phyloP scores from a whole-genome alignment of 2,113 vertebrate species.

The Chionis minor region DNA sequence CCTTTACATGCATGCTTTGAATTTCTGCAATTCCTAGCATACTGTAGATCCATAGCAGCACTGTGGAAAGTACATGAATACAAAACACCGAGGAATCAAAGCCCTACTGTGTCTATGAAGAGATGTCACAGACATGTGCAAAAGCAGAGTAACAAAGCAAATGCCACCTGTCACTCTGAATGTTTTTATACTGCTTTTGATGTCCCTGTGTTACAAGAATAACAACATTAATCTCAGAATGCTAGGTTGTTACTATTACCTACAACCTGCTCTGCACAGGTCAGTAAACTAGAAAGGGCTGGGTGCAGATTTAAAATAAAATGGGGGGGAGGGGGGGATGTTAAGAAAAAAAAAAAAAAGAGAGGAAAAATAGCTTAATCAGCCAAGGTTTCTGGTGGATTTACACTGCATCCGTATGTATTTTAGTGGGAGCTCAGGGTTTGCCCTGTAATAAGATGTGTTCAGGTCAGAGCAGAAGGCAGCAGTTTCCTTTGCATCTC shows the following conservation, averaged over 20 bases:
- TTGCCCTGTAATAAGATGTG: neutral
- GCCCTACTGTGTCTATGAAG: slow-evolving; percentile 23
- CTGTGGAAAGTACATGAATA: slow-evolving; percentile 51
- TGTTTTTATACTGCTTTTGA: slow-evolving; percentile 32
- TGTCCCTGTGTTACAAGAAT: neutral
- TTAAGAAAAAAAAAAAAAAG: too few species aligned
- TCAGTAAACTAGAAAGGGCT: neutral
- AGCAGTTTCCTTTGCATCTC: neutral
- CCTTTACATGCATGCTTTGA: slow-evolving; percentile 38
- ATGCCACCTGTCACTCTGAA: slow-evolving; percentile 57
- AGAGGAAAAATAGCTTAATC: neutral
- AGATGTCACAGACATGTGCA: slow-evolving; percentile 20
- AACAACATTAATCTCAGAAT: slow-evolving; percentile 7
- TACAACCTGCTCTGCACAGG: neutral
- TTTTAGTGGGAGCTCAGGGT: neutral
- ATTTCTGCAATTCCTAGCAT: slow-evolving; percentile 65
- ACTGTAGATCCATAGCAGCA: slow-evolving; percentile 10
- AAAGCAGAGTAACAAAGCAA: slow-evolving; percentile 45
- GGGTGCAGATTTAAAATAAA: neutral
- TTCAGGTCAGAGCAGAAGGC: neutral
- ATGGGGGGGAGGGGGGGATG: accelerated
- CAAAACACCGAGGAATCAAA: slow-evolving; percentile 38
- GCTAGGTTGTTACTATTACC: neutral
- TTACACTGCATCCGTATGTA: neutral
- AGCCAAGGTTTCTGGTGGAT: neutral